phyloP scores from a whole-genome alignment of 2,888 invertebrate genomes.

The Pimpla rufipes region DNA sequence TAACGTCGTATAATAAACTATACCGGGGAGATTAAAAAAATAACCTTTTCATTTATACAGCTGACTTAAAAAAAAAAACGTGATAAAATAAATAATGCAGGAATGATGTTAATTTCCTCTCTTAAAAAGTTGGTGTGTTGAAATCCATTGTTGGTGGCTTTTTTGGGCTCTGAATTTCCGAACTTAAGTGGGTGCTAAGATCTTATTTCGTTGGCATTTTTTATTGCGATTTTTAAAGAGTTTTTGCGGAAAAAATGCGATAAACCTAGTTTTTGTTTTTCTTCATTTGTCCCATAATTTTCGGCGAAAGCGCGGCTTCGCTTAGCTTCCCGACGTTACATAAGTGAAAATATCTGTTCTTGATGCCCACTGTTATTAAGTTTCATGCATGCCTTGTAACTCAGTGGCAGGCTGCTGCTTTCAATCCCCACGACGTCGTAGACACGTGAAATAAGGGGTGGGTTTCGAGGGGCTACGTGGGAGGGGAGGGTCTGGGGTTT shows the following conservation, averaged over 20 bases:
- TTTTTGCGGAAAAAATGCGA: not conserved
- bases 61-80: not conserved
- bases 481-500: conserved; percentile 13
- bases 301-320: not conserved
- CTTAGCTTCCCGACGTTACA: not conserved
- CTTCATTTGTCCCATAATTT: not conserved
- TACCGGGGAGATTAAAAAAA: not conserved
- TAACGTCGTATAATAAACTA: not conserved
- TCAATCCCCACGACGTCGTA: conserved; percentile 53
- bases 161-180: too few species aligned
- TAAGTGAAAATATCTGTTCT: not conserved
- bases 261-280: not conserved
- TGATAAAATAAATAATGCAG: not conserved
- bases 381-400: conserved; percentile 24
- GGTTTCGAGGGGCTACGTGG: conserved; percentile 12
- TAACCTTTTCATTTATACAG: not conserved
- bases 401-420: conserved; percentile 41
- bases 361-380: conserved; percentile 16
- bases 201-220: too few species aligned
- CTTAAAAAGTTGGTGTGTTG: too few species aligned
- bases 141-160: too few species aligned
- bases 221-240: too few species aligned
- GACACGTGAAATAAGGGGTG: conserved; percentile 44
- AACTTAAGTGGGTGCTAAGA: too few species aligned
- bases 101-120: not conserved